Base-by-base conservation (phyloP, 2,113 vertebrate genomes). In the Misgurnus mizolepis region DNA sequence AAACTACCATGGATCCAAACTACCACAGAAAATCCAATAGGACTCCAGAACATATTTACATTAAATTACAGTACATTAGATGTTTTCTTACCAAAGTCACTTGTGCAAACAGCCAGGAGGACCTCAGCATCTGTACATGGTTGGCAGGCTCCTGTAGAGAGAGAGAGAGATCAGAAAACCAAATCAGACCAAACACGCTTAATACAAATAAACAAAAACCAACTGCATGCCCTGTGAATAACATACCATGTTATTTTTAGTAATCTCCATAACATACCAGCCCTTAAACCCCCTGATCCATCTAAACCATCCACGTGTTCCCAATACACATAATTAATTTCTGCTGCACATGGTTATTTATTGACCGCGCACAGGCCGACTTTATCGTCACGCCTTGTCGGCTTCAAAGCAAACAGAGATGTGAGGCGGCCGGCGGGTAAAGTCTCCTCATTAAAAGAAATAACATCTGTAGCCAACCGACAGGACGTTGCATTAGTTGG, bases 51-150 rank as follows among this genome's bases (percentile, higher is more conserved):
- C 45, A 47, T 10, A 47, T 47, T 47, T 47, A 7, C 10, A 8
- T 47, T 8, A 10, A 9, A 41, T 40, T 6, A 58, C 27, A 58
- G 17, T 41, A 73, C 50, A 60, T 73, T 7, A 15, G 6, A 68
- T 6, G 49, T 66, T 11, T 12, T 53, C 97, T 96, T 88, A 99
- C 98, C 98, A 6, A 99, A 97, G 86, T 98, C 97, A 49, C 93
- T 99, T 83, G 96, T 97, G 92, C 98, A 99, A 84, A 95, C 94
- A 2, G 97, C 95, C 79, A 99, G 82, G 82, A 99, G 96, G 17
- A 98, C 92, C 85, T 98, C 96, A 0, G 93, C 89, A 72, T 99
- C 95, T 45, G 92, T 95, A 92, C 98, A 99, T 7, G 97, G 97
- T 75, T 96, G 93, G 89, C 97, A 99, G 8, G 95, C 93, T 56